Percentiles rank a stretch among this genome's conserved stretches.
These are phyloP conservation scores for Bergia puertoricense DNA, from an alignment of 92 coral and sea anemone genomes.

Conservation along the genomic window DNA sequence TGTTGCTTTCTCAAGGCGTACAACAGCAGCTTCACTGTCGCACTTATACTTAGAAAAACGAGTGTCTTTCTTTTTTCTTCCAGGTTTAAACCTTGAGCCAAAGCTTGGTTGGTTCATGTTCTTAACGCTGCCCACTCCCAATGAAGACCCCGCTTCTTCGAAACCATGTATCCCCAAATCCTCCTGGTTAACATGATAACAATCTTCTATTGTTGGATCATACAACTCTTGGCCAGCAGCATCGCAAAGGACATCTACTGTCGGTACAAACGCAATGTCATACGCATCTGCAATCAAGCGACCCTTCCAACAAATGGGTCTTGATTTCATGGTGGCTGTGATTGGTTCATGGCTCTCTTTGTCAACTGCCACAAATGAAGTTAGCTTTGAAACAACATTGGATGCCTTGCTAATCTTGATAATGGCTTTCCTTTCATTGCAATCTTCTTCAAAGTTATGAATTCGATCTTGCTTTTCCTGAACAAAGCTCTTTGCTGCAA, in stretches of 20 bases:
- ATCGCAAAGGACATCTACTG: not conserved
- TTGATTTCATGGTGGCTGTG: not conserved
- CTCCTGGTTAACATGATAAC: not conserved
- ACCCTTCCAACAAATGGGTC: not conserved
- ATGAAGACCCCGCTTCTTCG: not conserved
- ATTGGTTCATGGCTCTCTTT: constrained; percentile 68
- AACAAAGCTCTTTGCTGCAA: constrained; percentile 75
- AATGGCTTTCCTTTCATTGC: constrained; percentile 25
- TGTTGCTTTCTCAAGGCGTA: not conserved
- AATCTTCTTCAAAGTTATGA: not conserved
- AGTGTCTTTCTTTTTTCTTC: not conserved
- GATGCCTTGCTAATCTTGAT: constrained; percentile 70
- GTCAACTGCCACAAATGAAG: constrained; percentile 82
- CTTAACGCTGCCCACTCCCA: not conserved
- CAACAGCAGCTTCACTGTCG: not conserved
- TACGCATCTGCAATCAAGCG: not conserved
- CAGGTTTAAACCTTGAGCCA: not conserved
- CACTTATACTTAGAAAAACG: not conserved
- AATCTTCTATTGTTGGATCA: not conserved
- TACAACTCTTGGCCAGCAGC: too few species aligned
- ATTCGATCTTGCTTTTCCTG: constrained; percentile 58
- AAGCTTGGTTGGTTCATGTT: too few species aligned
- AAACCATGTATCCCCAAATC: not conserved
- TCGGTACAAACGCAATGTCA: not conserved
- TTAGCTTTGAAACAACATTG: constrained; percentile 71